These are phyloP conservation scores for Poeciliopsis turneri DNA, from an alignment of 2,797 vertebrate species.

Conservation along the genomic window DNA sequence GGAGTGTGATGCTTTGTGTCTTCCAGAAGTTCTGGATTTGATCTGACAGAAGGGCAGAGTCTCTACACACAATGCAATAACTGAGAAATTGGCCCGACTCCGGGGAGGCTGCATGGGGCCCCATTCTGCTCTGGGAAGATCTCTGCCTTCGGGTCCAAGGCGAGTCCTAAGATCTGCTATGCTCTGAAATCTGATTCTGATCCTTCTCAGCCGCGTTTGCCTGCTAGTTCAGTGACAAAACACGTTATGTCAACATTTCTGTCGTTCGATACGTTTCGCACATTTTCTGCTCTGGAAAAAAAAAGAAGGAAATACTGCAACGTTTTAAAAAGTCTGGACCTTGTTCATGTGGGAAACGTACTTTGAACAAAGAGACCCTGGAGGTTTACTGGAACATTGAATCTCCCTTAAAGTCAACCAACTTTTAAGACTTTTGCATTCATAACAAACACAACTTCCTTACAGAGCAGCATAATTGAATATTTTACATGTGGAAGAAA, in stretches of 20 bases:
- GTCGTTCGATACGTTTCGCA: conserved; percentile 17
- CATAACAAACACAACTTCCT: not conserved
- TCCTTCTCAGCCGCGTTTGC: conserved; percentile 20
- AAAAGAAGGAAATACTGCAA: not conserved
- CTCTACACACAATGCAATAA: conserved; percentile 61
- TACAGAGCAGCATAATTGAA: not conserved
- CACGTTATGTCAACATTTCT: conserved; percentile 18
- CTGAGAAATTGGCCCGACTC: conserved; percentile 49
- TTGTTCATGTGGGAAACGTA: conserved; percentile 16
- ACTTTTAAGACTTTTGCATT: not conserved
- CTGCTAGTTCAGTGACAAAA: conserved; percentile 29
- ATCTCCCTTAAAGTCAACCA: not conserved
- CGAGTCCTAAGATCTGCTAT: conserved; percentile 37
- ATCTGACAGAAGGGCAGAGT: conserved; percentile 42
- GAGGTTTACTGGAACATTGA: not conserved
- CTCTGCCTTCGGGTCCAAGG: conserved; percentile 47
- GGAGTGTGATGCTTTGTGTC: conserved; percentile 48
- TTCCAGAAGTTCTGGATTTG: conserved; percentile 49
- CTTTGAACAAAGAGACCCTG: not conserved
- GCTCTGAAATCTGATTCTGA: conserved; percentile 32
- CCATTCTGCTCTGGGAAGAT: conserved; percentile 19
- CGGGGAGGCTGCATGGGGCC: conserved; percentile 36
- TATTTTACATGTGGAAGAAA: no score
- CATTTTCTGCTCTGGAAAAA: conserved; percentile 13
- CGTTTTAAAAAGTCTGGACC: conserved; percentile 23